Conservation (phyloP, 2,113 vertebrate genomes). For the Progne subis region DNA sequence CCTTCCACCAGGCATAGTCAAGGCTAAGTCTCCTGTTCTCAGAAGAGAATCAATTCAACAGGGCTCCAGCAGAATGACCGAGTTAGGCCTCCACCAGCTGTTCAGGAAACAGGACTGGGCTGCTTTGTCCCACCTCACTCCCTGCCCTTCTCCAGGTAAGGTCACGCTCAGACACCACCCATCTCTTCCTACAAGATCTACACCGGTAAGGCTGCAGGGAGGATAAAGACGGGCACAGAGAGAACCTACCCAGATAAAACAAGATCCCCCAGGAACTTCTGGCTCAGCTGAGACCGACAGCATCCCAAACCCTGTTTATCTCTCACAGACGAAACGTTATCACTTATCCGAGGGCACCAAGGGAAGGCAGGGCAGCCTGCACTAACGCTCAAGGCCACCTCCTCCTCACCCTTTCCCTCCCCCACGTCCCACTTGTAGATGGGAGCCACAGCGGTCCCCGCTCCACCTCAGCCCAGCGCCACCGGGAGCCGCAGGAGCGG, state of each 20-base stretch:
- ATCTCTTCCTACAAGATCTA: not conserved
- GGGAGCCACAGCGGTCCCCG: not conserved
- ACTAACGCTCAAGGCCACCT: not conserved
- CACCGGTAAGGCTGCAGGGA: not conserved
- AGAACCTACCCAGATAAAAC: not conserved
- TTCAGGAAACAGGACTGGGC: not conserved
- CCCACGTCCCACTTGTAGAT: not conserved
- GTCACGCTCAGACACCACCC: not conserved
- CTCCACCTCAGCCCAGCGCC: not conserved
- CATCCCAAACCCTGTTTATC: not conserved
- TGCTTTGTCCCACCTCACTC: not conserved
- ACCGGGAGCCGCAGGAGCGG: not conserved
- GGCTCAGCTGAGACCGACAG: not conserved
- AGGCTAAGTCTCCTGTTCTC: not conserved
- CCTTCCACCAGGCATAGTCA: not conserved
- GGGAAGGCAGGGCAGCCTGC: not conserved
- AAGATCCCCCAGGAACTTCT: not conserved
- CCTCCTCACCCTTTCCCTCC: not conserved
- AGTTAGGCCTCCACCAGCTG: not conserved
- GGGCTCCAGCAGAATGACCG: not conserved
- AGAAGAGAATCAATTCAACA: not conserved
- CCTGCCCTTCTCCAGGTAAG: not conserved
- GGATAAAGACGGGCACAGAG: not conserved
- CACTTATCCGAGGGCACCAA: not conserved
- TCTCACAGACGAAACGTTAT: not conserved